These are phyloP conservation scores for Xanthorhoe spadicearia DNA, from an alignment of 2,888 invertebrate genomes.

Conservation along the genomic window DNA sequence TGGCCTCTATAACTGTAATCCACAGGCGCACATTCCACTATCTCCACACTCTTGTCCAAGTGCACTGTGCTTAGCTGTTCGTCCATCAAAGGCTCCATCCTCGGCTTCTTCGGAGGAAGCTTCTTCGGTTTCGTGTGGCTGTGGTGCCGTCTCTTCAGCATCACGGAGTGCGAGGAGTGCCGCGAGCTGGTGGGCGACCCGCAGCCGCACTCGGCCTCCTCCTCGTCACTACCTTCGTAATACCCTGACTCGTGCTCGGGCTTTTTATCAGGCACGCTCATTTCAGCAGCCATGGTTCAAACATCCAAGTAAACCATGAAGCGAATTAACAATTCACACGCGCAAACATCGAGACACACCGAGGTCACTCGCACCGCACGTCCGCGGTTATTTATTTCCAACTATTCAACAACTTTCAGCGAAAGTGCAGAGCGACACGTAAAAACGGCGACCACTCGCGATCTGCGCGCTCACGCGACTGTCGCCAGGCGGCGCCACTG, in stretches of 20 bases:
- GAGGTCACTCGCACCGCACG: constrained; percentile 32
- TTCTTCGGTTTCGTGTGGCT: constrained; percentile 71
- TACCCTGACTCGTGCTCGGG: constrained; percentile 93
- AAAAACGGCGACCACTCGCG: constrained; percentile 69
- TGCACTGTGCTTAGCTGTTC: constrained; percentile 58
- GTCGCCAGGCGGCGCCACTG: constrained; percentile 69
- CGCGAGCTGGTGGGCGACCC: constrained; percentile 77
- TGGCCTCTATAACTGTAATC: constrained; percentile 36
- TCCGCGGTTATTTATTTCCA: constrained; percentile 53
- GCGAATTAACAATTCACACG: constrained; percentile 21
- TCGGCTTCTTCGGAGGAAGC: constrained; percentile 66
- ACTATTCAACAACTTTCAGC: constrained; percentile 64
- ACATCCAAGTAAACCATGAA: constrained; percentile 71
- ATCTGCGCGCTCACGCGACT: constrained; percentile 51
- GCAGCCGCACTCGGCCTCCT: constrained; percentile 84
- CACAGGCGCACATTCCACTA: constrained; percentile 61
- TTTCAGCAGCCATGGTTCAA: constrained; percentile 83
- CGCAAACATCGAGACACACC: constrained; percentile 27
- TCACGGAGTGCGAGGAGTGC: constrained; percentile 76
- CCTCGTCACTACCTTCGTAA: constrained; percentile 90
- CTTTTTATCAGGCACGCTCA: constrained; percentile 86
- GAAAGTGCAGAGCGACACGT: constrained; percentile 78
- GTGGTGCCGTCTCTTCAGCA: constrained; percentile 72
- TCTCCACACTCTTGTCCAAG: constrained; percentile 72
- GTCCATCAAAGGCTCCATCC: constrained; percentile 64